These are phyloP conservation scores for Odontamblyopus rebecca DNA, from an alignment of 2,797 vertebrate species.

Conservation along the genomic window DNA sequence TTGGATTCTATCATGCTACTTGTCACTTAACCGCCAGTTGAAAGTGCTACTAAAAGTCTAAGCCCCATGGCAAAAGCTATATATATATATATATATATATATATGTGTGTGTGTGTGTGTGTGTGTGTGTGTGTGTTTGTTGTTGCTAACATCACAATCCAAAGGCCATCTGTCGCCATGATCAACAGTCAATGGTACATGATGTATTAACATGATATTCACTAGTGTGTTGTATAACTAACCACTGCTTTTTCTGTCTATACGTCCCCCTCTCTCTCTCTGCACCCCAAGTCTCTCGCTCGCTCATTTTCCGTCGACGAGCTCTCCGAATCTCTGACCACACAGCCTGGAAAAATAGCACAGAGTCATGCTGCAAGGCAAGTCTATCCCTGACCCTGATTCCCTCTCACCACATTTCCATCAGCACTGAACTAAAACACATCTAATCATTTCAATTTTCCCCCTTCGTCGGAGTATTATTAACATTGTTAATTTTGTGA, in stretches of 20 bases:
- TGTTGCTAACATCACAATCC: slow-evolving; percentile 42
- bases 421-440: slow-evolving; percentile 81
- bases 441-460: slow-evolving; percentile 84
- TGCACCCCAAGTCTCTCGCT: slow-evolving; percentile 61
- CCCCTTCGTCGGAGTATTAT: slow-evolving; percentile 78
- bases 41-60: not conserved
- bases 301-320: slow-evolving; percentile 82
- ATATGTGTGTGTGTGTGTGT: too few species aligned
- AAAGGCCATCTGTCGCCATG: slow-evolving; percentile 27
- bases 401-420: slow-evolving; percentile 85
- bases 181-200: slow-evolving; percentile 34
- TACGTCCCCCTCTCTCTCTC: slow-evolving; percentile 55
- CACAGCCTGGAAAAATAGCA: slow-evolving; percentile 81
- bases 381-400: slow-evolving; percentile 84
- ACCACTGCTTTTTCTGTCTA: slow-evolving; percentile 48
- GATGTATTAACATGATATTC: slow-evolving; percentile 43
- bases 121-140: too few species aligned
- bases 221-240: slow-evolving; percentile 41
- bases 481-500: slow-evolving; percentile 81
- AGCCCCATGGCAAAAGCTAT: not conserved
- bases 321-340: slow-evolving; percentile 80
- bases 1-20: not conserved
- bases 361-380: slow-evolving; percentile 80
- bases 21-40: not conserved
- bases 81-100: too few species aligned